These are phyloP conservation scores for Riparia riparia DNA, from an alignment of 2,113 vertebrate genomes.

Conservation along the genomic window DNA sequence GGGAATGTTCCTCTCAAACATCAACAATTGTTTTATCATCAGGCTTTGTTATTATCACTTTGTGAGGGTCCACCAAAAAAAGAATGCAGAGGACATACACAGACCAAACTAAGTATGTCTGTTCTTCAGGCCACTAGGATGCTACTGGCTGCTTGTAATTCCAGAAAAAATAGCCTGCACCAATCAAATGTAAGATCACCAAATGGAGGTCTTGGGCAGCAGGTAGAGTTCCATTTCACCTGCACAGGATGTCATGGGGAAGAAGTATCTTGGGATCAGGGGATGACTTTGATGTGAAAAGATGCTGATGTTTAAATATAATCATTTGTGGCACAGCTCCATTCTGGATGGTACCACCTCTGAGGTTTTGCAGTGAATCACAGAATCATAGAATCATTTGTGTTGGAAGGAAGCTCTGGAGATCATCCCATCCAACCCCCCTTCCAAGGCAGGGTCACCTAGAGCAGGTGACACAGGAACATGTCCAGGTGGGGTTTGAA, in stretches of 20 bases:
- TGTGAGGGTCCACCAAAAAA: not conserved
- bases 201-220: not conserved
- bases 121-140: not conserved
- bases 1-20: not conserved
- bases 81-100: not conserved
- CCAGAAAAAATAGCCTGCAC: not conserved
- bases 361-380: not conserved
- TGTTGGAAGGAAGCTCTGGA: not conserved
- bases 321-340: not conserved
- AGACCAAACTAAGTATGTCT: not conserved
- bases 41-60: not conserved
- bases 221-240: not conserved
- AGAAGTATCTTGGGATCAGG: not conserved
- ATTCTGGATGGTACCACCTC: not conserved
- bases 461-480: not conserved
- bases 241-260: not conserved
- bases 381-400: not conserved
- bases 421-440: not conserved
- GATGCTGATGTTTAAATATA: fast-evolving
- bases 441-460: not conserved
- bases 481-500: not conserved
- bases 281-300: not conserved
- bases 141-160: not conserved
- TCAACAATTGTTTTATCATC: not conserved
- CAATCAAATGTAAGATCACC: not conserved